Evolutionary conservation across 2,888 invertebrate species (phyloP), one percentile per base, ranked within the genome.

Genomic region (Endomychus coccineus): DNA sequence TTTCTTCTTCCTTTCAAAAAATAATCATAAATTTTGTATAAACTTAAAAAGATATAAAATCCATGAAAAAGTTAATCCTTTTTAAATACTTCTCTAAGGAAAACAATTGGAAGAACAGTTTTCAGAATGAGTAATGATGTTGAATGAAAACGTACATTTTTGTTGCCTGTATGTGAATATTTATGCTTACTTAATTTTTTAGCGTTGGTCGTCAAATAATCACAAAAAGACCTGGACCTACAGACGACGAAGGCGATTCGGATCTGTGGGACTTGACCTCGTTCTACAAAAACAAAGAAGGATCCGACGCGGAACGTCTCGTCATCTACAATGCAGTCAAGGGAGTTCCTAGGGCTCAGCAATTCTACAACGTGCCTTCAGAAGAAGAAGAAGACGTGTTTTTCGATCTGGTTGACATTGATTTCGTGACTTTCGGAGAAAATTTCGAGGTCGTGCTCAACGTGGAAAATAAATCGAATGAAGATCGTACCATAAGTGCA

Each of bases 171-270:
- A n/a, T n/a, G n/a, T n/a, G n/a, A n/a, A n/a, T n/a, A n/a, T n/a
- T n/a, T n/a, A n/a, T n/a, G n/a, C n/a, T n/a, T n/a, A n/a, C n/a
- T n/a, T n/a, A n/a, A 36, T 40, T 39, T 57, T 59, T 4, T 58
- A 80, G 81, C 55, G 78, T 82, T 51, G 82, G 82, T 28, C 72
- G 78, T 27, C 74, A 74, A 55, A 71, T 83, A 34, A 69, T 81
- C 25, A 82, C 82, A 2, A 81, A 82, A 64, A 71, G 70, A 46
- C 71, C 74, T 1, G 74, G 69, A 43, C 64, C 69, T 7, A 76
- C 77, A 43, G 78, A 79, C 45, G 77, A 79, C 40, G 71, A 72
- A 50, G 77, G 76, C 6, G 77, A 79, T 44, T 69, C 72, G 25
- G 80, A 80, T 48, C 68, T 78, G 65, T 67, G 75, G 51, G 78